These are phyloP conservation scores for Pipistrellus pygmaeus DNA, from an alignment of 2,797 vertebrate species.

Conservation along the genomic window DNA sequence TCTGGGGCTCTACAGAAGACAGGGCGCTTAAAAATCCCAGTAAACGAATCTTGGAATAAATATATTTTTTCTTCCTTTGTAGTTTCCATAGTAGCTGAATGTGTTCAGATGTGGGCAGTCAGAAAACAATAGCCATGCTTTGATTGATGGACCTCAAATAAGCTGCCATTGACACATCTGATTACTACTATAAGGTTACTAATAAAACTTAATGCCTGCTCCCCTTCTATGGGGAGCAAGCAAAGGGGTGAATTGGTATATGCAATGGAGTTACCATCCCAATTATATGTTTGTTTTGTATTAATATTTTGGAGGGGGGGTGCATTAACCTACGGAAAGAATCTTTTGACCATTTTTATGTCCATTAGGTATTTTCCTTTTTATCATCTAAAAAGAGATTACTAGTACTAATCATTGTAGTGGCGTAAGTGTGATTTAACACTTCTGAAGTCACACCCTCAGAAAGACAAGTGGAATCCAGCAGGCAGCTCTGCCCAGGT, in stretches of 20 bases:
- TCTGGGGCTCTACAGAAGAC: conserved; percentile 61
- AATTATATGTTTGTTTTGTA: conserved; percentile 70
- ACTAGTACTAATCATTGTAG: conserved; percentile 74
- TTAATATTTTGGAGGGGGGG: conserved; percentile 4
- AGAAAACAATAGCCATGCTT: conserved; percentile 79
- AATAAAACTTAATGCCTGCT: conserved; percentile 52
- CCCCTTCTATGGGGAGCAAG: not conserved
- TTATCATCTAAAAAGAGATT: conserved; percentile 68
- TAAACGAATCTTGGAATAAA: conserved; percentile 71
- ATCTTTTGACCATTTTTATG: conserved; percentile 72
- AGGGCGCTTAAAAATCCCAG: conserved; percentile 61
- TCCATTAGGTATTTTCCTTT: conserved; percentile 74
- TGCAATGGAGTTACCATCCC: conserved; percentile 1
- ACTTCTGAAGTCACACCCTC: conserved; percentile 74
- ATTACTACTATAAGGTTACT: conserved; percentile 70
- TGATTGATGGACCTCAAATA: conserved; percentile 71
- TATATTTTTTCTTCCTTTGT: conserved; percentile 82
- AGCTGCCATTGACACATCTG: conserved; percentile 74
- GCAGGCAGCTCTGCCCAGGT: conserved; percentile 58
- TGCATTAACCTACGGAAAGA: conserved; percentile 65
- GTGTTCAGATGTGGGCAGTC: conserved; percentile 84
- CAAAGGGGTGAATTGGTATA: conserved; percentile 28
- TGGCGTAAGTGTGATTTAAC: conserved; percentile 64
- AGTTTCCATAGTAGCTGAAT: conserved; percentile 86
- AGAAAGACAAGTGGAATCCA: conserved; percentile 68